Conservation (phyloP, 1,140 invertebrate species). For the Steinernema khuongi region DNA sequence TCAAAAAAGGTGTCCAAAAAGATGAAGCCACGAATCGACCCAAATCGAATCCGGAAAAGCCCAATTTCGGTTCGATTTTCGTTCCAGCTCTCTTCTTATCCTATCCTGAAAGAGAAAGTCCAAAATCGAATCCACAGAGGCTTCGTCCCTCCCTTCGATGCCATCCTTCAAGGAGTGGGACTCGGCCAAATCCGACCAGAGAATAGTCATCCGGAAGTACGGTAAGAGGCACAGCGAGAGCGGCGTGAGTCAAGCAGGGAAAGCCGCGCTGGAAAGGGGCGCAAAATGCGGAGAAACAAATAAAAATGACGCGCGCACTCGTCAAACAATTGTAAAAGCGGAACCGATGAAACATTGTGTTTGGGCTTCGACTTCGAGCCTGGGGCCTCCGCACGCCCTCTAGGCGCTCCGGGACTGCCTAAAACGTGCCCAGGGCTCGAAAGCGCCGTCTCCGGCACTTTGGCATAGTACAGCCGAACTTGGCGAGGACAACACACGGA, state of each 20-base stretch:
- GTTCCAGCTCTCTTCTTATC: no score
- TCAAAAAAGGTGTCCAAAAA: no score
- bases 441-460: background rate
- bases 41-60: no score
- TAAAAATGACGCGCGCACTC: conserved; percentile 8
- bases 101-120: no score
- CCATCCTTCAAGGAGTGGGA: no score
- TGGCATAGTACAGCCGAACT: background rate
- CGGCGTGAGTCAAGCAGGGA: background rate
- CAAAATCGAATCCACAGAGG: no score
- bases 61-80: no score
- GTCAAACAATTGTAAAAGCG: conserved; percentile 7
- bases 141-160: no score
- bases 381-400: background rate
- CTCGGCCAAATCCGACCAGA: no score
- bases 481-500: background rate
- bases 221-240: no score
- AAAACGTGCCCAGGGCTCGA: background rate
- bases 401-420: background rate
- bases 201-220: background rate
- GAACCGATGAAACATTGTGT: conserved; percentile 16
- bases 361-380: no score
- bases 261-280: background rate
- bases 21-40: no score
- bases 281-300: conserved; percentile 12